Conservation (phyloP, 2,888 invertebrate genomes). For the Camponotus fellah region DNA sequence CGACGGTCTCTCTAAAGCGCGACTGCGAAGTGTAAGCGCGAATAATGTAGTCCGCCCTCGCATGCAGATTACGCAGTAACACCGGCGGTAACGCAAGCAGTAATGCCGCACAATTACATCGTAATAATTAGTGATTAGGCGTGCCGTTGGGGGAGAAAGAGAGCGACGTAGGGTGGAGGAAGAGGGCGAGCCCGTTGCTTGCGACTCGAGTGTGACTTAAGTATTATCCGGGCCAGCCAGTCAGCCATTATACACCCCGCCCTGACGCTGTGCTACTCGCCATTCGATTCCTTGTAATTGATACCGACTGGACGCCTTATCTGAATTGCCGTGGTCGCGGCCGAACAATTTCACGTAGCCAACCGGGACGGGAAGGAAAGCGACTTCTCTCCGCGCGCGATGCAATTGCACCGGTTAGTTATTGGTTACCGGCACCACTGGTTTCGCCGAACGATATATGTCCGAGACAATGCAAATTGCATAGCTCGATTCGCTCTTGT, state of each 20-base stretch:
- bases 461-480: conserved; percentile 37
- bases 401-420: conserved; percentile 34
- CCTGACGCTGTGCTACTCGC: conserved; percentile 58
- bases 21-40: conserved; percentile 63
- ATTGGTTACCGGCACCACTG: not conserved
- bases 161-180: conserved; percentile 51
- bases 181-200: conserved; percentile 21
- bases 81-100: conserved; percentile 69
- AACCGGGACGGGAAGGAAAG: conserved; percentile 38
- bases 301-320: conserved; percentile 76
- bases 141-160: conserved; percentile 31
- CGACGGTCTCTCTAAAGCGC: conserved; percentile 11
- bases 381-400: conserved; percentile 32
- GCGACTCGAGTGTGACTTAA: conserved; percentile 71
- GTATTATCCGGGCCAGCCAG: conserved; percentile 78
- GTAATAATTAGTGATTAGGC: conserved; percentile 76
- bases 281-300: conserved; percentile 74
- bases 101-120: conserved; percentile 82
- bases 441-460: conserved; percentile 16
- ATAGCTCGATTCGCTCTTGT: conserved; percentile 29
- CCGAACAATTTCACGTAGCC: conserved; percentile 56
- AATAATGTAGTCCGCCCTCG: conserved; percentile 83
- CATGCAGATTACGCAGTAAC: conserved; percentile 76
- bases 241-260: conserved; percentile 68
- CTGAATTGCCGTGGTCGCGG: conserved; percentile 68